Base-by-base conservation (phyloP, 2,113 vertebrate genomes). In the Gambusia affinis region DNA sequence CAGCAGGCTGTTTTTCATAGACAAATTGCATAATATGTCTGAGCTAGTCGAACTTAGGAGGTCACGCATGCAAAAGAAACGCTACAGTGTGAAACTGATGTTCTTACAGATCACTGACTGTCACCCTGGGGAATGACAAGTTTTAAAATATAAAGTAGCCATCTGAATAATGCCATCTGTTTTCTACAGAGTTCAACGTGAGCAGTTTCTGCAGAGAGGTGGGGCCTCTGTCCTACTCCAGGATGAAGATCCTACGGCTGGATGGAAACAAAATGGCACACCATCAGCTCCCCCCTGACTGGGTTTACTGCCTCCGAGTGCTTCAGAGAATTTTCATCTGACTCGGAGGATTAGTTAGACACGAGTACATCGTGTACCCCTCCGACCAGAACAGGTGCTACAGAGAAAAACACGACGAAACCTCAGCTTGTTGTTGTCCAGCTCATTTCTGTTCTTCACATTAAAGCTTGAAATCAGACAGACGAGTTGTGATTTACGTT, bases 161-260 rank as follows among this genome's bases (percentile, higher is more conserved):
- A 44, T 47, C 47, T 51, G 15, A 68, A 22, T 19, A 17, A 60
- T 30, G 12, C 11, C 64, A 24, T 42, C 37, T 86, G 42, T 68
- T 79, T 61, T 28, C 67, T 22, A 22, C 83, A 95, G 95, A 87
- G 76, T 92, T 95, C 87, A 94, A 93, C 44, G n/a, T 93, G 68
- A 92, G 76, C 51, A 95, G 94, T 85, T 93, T 95, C 80, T 95
- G 95, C 88, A 85, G 90, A 82, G 89, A 90, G 44, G 85, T 88
- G n/a, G 92, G 90, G 37, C 91, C 89, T 51, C 37, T 70, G 57
- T 91, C 92, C 51, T 95, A 92, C 86, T 95, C 95, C 74, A 87
- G 87, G 42, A 80, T 95, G 70, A 93, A 88, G 86, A 85, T 94
- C 42, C 84, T 95, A 14, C 85, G 95, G 57, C 73, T 95, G 80